Base-by-base conservation (phyloP, 2,113 vertebrate genomes). In the Gallinago paraguaiae region DNA sequence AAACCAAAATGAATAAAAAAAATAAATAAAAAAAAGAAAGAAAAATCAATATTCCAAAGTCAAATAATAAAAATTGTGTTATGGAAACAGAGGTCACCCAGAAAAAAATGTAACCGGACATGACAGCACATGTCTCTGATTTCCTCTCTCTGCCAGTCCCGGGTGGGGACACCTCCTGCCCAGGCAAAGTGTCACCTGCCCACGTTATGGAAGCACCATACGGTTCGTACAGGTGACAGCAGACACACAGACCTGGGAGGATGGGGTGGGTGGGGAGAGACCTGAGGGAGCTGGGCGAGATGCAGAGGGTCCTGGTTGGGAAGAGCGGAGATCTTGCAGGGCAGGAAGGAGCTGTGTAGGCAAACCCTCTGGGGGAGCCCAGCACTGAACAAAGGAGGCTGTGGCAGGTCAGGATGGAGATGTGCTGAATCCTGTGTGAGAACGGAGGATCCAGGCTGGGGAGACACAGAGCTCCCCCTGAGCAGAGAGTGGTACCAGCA, bases 1-100 rank as follows among this genome's bases (percentile, higher is more conserved):
- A 39, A 64, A 95, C 12, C 13, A 96, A 96, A 97, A 96, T 17
- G 60, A 82, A 51, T n/a, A 57, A 64, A 80, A 85, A 81, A 83
- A 96, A 81, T 81, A 96, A 46, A 46, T 18, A 46, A 19, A 46
- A 45, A 45, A 45, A 72, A 78, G 88, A 88, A 87, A 84, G 74
- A 46, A 91, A 83, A 96, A 95, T 94, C 97, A 70, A 93, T 96
- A 87, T 86, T 86, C 95, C 95, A 91, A 97, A 96, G 98, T 91
- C 92, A 95, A 95, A 95, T 92, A 92, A 84, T 95, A 88, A 86
- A 94, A 95, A 87, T n/a, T 33, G 35, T 48, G 63, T 86, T 71
- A 94, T 18, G 46, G 84, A 90, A 95, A 65, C 71, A 87, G 93
- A 80, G 90, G 96, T 82, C 43, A 96, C 61, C 39, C 39, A 22